Base-by-base conservation (phyloP, 2,113 vertebrate species). In the Xenopus borealis region DNA sequence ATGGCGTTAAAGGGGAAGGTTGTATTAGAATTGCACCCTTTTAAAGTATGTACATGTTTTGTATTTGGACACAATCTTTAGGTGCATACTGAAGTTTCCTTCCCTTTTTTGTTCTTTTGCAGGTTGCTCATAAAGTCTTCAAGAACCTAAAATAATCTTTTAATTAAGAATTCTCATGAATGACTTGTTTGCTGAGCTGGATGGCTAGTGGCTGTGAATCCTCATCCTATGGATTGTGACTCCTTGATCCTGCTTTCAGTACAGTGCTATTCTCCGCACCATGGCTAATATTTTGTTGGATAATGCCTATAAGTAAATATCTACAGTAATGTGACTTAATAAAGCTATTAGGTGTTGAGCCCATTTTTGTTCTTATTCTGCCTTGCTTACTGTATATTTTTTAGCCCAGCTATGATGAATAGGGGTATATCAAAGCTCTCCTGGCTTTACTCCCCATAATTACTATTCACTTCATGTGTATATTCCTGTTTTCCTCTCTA, bases 121-220 rank as follows among this genome's bases (percentile, higher is more conserved):
- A 93, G 92, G 92, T 93, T 78, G 89, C 92, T 80, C 88, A 91
- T 79, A 89, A 87, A 72, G 87, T 93, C 52, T 93, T 93, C 10
- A 86, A 72, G 65, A 88, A 79, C 70, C 75, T 93, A 83, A 93
- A 93, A 78, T 93, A 84, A 27, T 13, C 1, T 46, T 40, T 47
- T 40, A 30, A 11, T 12, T 33, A 23, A n/a, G 27, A 17, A 14
- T 20, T 16, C n/a, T 20, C 20, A n/a, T 10, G 7, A 46, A 19
- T 17, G 33, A 46, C 40, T 45, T 66, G 9, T 18, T 19, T 40
- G 27, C 46, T 12, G 18, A 18, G 27, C n/a, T 17, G 14, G 33
- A 65, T 45, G 63, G 17, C n/a, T 10, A 19, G 17, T 19, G 40
- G 40, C 46, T 66, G 65, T 50, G 44, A 66, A 45, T 18, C 45